Conservation (phyloP, 2,113 vertebrate genomes). For the Aplodontia rufa region DNA sequence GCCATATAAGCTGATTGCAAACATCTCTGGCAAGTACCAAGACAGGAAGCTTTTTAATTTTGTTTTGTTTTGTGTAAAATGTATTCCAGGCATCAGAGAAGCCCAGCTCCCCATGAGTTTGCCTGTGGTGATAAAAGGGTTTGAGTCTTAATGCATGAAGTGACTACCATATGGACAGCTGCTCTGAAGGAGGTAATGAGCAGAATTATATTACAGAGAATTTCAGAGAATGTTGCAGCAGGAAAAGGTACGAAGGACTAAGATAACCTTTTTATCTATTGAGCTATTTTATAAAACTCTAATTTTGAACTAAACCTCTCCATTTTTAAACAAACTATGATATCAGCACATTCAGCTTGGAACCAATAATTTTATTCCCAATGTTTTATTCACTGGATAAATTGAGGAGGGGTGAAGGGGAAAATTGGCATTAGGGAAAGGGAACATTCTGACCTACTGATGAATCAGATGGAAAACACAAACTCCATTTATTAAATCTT, state of each 20-base stretch:
- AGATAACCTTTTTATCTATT: neutral
- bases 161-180: slow-evolving; percentile 42
- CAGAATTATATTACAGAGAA: slow-evolving; percentile 17
- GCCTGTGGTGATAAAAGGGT: slow-evolving; percentile 69
- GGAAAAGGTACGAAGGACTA: neutral
- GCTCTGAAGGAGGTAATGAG: neutral
- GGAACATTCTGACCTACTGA: neutral
- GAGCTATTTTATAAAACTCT: neutral
- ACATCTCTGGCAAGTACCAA: slow-evolving; percentile 13
- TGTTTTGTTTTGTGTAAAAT: slow-evolving; percentile 37
- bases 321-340: neutral
- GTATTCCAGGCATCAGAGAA: slow-evolving; percentile 39
- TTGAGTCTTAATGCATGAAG: neutral
- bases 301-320: neutral
- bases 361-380: neutral
- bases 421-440: neutral
- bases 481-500: neutral
- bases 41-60: slow-evolving; percentile 30
- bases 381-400: neutral
- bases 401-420: neutral
- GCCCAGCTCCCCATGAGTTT: neutral
- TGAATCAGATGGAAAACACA: neutral
- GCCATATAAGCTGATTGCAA: slow-evolving; percentile 55
- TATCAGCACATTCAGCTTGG: neutral
- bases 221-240: slow-evolving; percentile 9